Conservation (phyloP, 2,113 vertebrate genomes). For the Turnix velox region DNA sequence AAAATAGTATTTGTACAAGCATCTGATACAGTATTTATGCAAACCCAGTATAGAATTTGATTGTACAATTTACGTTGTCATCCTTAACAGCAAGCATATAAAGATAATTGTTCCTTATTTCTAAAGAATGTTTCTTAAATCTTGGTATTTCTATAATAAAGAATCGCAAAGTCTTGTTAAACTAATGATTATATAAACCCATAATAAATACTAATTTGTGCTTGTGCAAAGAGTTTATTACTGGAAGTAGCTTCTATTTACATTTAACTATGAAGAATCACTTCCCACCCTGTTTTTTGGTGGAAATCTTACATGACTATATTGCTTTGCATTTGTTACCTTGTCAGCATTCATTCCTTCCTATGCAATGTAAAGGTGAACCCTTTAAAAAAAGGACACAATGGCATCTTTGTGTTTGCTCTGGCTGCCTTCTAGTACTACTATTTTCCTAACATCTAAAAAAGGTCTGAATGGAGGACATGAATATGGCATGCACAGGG, state of each 20-base stretch:
- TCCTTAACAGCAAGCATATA: background rate
- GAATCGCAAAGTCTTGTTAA: background rate
- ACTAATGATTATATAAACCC: background rate
- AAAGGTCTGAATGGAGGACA: background rate
- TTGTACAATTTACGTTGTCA: background rate
- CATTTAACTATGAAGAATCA: background rate
- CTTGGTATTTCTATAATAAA: background rate
- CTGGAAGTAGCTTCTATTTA: background rate
- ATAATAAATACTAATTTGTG: background rate
- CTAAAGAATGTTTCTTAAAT: background rate
- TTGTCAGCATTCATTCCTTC: background rate
- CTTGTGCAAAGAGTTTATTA: background rate
- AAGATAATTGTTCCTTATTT: background rate
- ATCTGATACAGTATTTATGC: background rate
- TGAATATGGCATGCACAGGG: accelerated
- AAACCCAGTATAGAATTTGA: background rate
- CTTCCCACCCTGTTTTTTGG: background rate
- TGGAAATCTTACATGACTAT: background rate
- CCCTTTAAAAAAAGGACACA: background rate
- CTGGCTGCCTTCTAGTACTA: background rate
- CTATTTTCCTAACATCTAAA: background rate
- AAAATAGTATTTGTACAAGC: background rate
- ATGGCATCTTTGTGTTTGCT: background rate
- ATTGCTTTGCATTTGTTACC: background rate
- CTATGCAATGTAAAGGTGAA: background rate